These are phyloP conservation scores for Dromaius novaehollandiae DNA, from an alignment of 2,113 vertebrate genomes.

Conservation along the genomic window DNA sequence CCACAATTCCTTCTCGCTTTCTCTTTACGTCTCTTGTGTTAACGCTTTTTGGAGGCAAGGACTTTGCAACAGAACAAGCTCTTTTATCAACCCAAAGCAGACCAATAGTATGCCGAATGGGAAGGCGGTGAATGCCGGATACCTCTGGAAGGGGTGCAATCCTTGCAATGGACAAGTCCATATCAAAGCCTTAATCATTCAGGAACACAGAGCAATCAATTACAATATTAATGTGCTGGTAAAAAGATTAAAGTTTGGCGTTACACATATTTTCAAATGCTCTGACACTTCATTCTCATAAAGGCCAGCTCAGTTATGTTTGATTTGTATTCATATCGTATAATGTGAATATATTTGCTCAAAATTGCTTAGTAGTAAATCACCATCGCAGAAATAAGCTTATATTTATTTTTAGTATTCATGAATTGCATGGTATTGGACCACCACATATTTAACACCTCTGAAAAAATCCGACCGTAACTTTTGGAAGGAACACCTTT, in stretches of 20 bases:
- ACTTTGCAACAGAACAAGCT: not conserved
- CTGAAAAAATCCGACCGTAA: conserved; percentile 74
- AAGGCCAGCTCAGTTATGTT: conserved; percentile 73
- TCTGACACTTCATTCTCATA: conserved; percentile 79
- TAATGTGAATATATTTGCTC: conserved; percentile 79
- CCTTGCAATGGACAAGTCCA: conserved; percentile 14
- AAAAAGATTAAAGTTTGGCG: conserved; percentile 72
- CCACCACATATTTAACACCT: conserved; percentile 79
- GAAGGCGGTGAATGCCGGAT: not conserved
- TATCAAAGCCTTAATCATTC: conserved; percentile 42
- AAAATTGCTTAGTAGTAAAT: conserved; percentile 79
- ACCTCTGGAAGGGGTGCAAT: not conserved
- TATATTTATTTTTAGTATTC: conserved; percentile 79
- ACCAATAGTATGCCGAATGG: not conserved
- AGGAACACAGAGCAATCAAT: conserved; percentile 43
- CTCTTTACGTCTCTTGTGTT: not conserved
- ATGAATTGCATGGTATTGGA: conserved; percentile 71
- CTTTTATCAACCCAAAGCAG: not conserved
- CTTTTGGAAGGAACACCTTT: conserved; percentile 76
- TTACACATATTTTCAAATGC: conserved; percentile 76
- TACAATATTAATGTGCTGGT: conserved; percentile 64
- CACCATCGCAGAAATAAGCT: conserved; percentile 79
- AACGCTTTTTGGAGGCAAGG: not conserved
- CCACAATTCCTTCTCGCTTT: not conserved
- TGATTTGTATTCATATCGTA: conserved; percentile 79